Base-by-base conservation (phyloP, 2,797 vertebrate genomes). In the Chiropotes sagulatus region DNA sequence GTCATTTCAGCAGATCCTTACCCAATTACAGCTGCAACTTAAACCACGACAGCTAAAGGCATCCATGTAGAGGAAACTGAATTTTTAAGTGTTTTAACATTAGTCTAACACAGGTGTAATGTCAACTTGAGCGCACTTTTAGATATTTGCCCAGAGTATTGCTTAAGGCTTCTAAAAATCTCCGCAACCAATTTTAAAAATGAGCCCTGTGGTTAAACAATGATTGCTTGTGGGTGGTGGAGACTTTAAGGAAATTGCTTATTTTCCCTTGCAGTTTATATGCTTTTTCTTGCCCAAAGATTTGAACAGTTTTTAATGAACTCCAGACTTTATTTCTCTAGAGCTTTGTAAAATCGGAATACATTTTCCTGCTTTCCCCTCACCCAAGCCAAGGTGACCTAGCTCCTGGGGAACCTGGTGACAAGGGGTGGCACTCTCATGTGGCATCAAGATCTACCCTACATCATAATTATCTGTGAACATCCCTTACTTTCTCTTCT, bases 191-290 rank as follows among this genome's bases (percentile, higher is more conserved):
- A 14, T 75, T n/a, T 24, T 19, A 87, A 87, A 39, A 86, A 30
- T 19, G 7, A 81, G 14, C 14, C 64, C n/a, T 36, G 6, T 52
- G 81, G 70, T 94, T 76, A 64, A 80, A 84, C 19, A 70, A 57
- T 64, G 24, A 61, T 93, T 80, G 36, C 6, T 80, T 83, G 76
- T 12, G 44, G 20, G 20, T 54, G 52, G 20, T 20, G 52, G 52
- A 52, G 20, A 22, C 88, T 95, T 93, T 82, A 93, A 80, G 70
- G 52, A 96, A 81, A 96, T 84, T 41, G 39, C 54, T 91, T 58
- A 28, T 94, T 94, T 93, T 36, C 36, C 33, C 12, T 80, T 61
- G 5, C 17, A 86, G 39, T 75, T 91, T 64, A 3, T 58, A 13
- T 36, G 14, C 1, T 39, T 96, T 70, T 79, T 73, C 41, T 61